A percentile compares a stretch with the other conserved stretches of the same genome.
phyloP scores from a whole-genome alignment of 2,888 invertebrate species.

The Ochropleura plecta region DNA sequence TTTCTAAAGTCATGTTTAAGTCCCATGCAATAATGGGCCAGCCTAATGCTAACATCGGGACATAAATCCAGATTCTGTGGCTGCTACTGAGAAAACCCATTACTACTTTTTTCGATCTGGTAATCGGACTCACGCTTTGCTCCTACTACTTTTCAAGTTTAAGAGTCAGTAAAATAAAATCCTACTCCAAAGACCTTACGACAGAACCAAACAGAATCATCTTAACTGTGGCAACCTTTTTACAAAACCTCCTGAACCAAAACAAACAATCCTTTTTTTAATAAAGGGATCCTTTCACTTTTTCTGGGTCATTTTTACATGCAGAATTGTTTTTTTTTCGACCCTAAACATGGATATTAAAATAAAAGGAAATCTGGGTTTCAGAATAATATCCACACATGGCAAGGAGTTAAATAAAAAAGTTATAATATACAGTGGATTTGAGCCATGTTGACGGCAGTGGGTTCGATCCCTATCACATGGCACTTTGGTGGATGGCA shows the following conservation, averaged over 20 bases:
- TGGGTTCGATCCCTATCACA: too few relatives aligned
- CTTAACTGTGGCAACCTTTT: conserved; percentile 40
- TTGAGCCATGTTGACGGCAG: too few relatives aligned
- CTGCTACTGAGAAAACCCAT: too few relatives aligned
- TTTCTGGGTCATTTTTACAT: conserved; percentile 7
- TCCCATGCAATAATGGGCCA: too few relatives aligned
- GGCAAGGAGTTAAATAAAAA: too few relatives aligned
- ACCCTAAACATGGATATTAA: not conserved
- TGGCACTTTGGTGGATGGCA: not conserved
- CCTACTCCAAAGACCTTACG: conserved; percentile 18
- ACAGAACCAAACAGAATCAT: conserved; percentile 28
- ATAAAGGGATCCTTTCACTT: conserved; percentile 28
- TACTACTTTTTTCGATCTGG: too few relatives aligned
- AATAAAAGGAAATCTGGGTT: not conserved
- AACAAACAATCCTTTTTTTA: conserved; percentile 57
- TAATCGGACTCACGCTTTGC: too few relatives aligned
- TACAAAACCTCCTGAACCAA: conserved; percentile 37
- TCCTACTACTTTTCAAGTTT: too few relatives aligned
- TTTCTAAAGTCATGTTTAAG: too few relatives aligned
- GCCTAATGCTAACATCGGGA: too few relatives aligned
- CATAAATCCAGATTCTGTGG: too few relatives aligned
- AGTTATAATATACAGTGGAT: not conserved
- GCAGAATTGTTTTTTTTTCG: conserved; percentile 12
- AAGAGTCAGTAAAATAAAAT: too few relatives aligned
- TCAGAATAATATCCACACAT: not conserved